phyloP scores from a whole-genome alignment of 2,888 invertebrate genomes.

The Polydrusus cervinus region DNA sequence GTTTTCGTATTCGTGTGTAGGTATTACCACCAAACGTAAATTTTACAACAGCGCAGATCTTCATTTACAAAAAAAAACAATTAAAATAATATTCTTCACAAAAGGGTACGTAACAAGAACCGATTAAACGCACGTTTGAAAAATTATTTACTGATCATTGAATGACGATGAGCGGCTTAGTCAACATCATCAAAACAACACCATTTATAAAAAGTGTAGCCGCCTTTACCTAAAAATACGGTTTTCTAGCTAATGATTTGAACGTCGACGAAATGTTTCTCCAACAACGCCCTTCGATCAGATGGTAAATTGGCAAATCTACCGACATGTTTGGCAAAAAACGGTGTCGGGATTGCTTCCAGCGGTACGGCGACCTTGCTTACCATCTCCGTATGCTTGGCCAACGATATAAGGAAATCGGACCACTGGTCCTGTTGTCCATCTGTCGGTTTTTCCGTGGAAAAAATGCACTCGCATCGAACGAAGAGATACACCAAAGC shows the following conservation, averaged over 20 bases:
- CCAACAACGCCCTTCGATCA: slow-evolving; percentile 64
- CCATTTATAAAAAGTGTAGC: too few relatives aligned
- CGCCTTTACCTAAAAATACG: not conserved
- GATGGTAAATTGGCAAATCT: slow-evolving; percentile 63
- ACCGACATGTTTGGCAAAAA: slow-evolving; percentile 66
- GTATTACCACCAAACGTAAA: too few relatives aligned
- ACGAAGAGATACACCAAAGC: slow-evolving; percentile 73
- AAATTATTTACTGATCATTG: too few relatives aligned
- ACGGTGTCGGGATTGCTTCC: slow-evolving; percentile 65
- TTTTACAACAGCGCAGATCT: too few relatives aligned
- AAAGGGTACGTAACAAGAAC: too few relatives aligned
- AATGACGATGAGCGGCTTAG: too few relatives aligned
- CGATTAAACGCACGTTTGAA: too few relatives aligned
- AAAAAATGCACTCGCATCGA: slow-evolving; percentile 72
- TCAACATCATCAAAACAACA: too few relatives aligned
- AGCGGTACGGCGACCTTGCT: slow-evolving; percentile 65
- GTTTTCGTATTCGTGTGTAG: too few relatives aligned
- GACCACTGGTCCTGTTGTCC: slow-evolving; percentile 71
- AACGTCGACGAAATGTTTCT: slow-evolving; percentile 64
- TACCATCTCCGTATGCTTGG: slow-evolving; percentile 67
- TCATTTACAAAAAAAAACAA: too few relatives aligned
- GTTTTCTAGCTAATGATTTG: slow-evolving; percentile 26
- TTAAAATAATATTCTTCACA: too few relatives aligned
- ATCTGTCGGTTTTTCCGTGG: slow-evolving; percentile 60
- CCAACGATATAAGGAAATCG: slow-evolving; percentile 74